A percentile compares a stretch with the other conserved stretches of the same genome.
Conservation (phyloP, 2,797 vertebrate genomes). For the Lagorchestes hirsutus region DNA sequence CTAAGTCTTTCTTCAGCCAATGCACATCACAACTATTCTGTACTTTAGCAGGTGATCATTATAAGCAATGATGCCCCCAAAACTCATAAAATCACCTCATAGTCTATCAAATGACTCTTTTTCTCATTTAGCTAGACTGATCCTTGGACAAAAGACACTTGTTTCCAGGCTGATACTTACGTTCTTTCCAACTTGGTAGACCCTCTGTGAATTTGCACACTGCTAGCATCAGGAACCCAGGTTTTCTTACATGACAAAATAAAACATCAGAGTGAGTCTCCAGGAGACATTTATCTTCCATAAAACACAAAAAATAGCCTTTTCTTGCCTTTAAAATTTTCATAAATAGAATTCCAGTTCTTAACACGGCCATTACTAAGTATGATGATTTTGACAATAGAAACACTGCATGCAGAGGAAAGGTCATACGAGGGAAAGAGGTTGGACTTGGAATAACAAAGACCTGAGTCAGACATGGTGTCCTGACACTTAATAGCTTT, state of each 20-base stretch:
- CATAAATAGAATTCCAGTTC: slow-evolving; percentile 48
- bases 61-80: background rate
- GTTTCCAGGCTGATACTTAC: background rate
- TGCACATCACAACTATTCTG: background rate
- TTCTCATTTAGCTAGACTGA: background rate
- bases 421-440: background rate
- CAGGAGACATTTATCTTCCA: slow-evolving; percentile 14
- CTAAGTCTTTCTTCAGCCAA: background rate
- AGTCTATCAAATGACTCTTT: background rate
- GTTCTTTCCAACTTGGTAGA: background rate
- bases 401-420: background rate
- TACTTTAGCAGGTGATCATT: background rate
- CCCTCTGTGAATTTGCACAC: background rate
- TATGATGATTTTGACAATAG: slow-evolving; percentile 35
- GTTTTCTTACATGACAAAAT: background rate
- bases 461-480: background rate
- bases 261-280: background rate
- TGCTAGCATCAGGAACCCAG: background rate
- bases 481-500: background rate
- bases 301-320: slow-evolving; percentile 6
- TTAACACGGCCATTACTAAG: slow-evolving; percentile 9
- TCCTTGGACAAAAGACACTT: background rate
- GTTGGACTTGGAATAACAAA: background rate
- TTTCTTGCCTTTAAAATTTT: background rate
- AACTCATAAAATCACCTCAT: background rate